Base-by-base conservation (phyloP, 2,113 vertebrate species). In the Empidonax traillii region DNA sequence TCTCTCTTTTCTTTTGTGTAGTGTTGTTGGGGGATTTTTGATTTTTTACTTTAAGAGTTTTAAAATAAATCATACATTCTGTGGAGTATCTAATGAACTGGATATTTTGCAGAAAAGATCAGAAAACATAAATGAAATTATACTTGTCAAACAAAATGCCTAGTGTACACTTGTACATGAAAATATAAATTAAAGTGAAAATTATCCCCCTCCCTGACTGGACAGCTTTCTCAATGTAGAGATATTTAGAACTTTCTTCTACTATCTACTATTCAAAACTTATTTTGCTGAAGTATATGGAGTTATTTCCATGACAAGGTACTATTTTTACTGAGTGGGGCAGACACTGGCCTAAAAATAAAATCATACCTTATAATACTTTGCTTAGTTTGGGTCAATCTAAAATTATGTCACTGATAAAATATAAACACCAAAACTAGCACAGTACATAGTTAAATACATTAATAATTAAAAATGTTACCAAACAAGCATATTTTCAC, bases 401-500 rank as follows among this genome's bases (percentile, higher is more conserved):
- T 55, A 58, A 8, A 86, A 35, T 88, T 90, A 85, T 5, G 59
- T 74, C 18, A 58, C 16, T 68, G n/a, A 94, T 85, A 87, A 96
- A 84, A 90, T 89, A 95, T 71, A 92, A 88, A 93, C 35, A 51
- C 35, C 66, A 85, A 80, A 97, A 85, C 56, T 89, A 59, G 86
- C 61, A n/a, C n/a, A 69, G 41, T 55, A 81, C 25, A 80, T 49
- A 78, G 33, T 80, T 96, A 92, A 95, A 91, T 61, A 43, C 17
- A 82, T 94, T 94, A 94, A 90, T 94, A 96, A 95, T 88, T 91
- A 61, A 97, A 94, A 83, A 92, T 30, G 79, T 49, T 55, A 46
- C 13, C 25, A 92, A 87, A 67, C 22, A 78, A 89, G 4, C 6
- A 89, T n/a, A 47, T 23, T 89, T 68, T 81, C 53, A 27, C 33